Conservation (phyloP, 1,140 invertebrate genomes). For the Notospermus geniculatus region DNA sequence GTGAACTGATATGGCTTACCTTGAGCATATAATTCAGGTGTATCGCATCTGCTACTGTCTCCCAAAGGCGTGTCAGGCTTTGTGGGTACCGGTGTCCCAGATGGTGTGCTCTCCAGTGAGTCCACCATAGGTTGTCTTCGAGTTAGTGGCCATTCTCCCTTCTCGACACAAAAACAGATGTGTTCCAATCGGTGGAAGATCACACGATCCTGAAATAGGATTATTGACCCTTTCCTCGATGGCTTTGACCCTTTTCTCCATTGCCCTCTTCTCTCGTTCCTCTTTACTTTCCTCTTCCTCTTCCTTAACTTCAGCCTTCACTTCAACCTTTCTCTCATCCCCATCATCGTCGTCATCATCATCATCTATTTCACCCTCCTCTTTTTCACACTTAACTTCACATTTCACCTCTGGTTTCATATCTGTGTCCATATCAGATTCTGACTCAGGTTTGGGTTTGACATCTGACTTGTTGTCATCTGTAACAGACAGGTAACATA, state of each 20-base stretch:
- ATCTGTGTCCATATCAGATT: constrained; percentile 18
- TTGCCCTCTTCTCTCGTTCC: constrained; percentile 29
- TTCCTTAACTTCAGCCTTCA: constrained; percentile 11
- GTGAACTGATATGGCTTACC: neutral
- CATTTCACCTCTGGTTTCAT: constrained; percentile 16
- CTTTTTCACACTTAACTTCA: constrained; percentile 6
- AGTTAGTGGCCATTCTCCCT: constrained; percentile 81
- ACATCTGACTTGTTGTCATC: too few relatives aligned
- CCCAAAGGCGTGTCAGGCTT: constrained; percentile 33
- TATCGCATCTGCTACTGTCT: constrained; percentile 24
- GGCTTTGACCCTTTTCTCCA: constrained; percentile 20
- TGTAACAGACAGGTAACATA: too few relatives aligned
- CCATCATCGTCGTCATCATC: constrained; percentile 7
- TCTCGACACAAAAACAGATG: constrained; percentile 88
- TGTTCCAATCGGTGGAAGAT: constrained; percentile 73
- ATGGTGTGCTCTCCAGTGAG: constrained; percentile 42
- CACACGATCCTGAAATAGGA: constrained; percentile 46
- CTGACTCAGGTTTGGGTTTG: constrained; percentile 6
- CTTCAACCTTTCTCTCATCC: constrained; percentile 22
- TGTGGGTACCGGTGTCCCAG: constrained; percentile 32
- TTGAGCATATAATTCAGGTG: constrained; percentile 29
- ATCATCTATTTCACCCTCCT: constrained; percentile 3
- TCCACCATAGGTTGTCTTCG: constrained; percentile 27
- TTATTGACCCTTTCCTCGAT: constrained; percentile 29
- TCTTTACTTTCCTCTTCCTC: constrained; percentile 17